Evolutionary conservation across 1,140 invertebrate genomes (phyloP), one percentile per base, ranked within the genome.

Genomic region (Drepana arcuata): DNA sequence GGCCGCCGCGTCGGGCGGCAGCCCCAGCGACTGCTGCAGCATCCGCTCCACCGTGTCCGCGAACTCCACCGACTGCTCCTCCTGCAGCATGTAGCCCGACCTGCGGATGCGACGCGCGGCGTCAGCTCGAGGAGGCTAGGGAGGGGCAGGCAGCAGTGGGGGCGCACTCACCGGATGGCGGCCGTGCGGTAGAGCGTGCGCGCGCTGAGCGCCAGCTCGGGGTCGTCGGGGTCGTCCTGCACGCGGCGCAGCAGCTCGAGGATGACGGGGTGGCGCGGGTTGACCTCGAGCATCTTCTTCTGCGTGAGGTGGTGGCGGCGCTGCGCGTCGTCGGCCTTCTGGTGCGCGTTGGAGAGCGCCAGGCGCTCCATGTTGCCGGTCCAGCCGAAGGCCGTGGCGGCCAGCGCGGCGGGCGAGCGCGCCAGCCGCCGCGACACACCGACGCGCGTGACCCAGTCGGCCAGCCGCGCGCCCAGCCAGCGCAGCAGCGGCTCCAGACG

Each of bases 331-430:
- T 98, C 92, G 2, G 93, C 83, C 63, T 64, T 99, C 63, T 97
- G 95, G 83, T 99, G 98, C 11, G 98, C 96, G 79, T 99, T 98
- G 7, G 95, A 96, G 47, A 95, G 87, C 34, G 96, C 96, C 30
- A 99, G 88, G 34, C 97, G 88, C 82, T 99, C 98, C 98, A 99
- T 99, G 73, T 99, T 99, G 40, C 97, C 98, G 54, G 97, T 98
- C 96, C 96, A 97, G 35, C 96, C 96, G 77, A 97, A 99, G 85
- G 95, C 93, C 41, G 92, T 93, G 26, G 97, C 97, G n/a, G 99
- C 95, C 16, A 99, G 84, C 15, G 97, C 98, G 83, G 95, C 98
- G 0, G 98, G 97, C 1, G 98, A 99, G 41, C 91, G 91, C 25
- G 92, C 91, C 11, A 99, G 84, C 49, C 98, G 88, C 58, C 98